These are phyloP conservation scores for Pteruthius melanotis DNA, from an alignment of 2,113 vertebrate species.

Conservation along the genomic window DNA sequence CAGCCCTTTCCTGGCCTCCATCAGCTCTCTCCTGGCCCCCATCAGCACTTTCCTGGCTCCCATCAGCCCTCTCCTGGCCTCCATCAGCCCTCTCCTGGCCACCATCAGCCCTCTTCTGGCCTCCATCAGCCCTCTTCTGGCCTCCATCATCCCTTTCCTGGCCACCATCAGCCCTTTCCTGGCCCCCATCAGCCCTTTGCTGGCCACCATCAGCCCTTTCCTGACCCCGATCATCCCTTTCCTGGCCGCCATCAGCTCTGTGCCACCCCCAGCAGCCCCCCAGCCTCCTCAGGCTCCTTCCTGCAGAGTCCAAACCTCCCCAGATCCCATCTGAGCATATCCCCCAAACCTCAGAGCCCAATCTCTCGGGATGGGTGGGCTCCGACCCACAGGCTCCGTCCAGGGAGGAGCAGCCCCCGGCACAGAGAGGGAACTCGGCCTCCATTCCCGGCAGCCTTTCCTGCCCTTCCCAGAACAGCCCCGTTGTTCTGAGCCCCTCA, in stretches of 20 bases:
- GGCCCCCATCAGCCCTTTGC: neutral
- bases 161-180: neutral
- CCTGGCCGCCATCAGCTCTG: too few relatives aligned
- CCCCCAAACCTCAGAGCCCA: neutral
- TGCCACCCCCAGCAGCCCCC: too few relatives aligned
- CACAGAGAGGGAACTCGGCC: neutral
- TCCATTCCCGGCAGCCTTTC: neutral
- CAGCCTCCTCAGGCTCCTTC: neutral
- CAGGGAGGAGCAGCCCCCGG: neutral
- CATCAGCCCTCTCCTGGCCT: neutral
- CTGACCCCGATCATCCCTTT: too few relatives aligned
- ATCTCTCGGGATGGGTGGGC: neutral
- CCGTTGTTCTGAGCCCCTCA: neutral
- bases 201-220: too few relatives aligned
- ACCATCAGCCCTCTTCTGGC: neutral
- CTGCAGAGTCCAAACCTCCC: neutral
- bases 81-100: too few relatives aligned
- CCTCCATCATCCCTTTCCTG: too few relatives aligned
- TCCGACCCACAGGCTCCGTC: neutral
- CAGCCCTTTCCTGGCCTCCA: too few relatives aligned
- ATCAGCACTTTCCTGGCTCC: too few relatives aligned
- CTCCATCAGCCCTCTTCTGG: neutral
- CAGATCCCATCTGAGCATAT: neutral
- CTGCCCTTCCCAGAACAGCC: conserved; percentile 30
- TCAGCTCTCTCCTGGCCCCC: too few relatives aligned